Evolutionary conservation across 1,140 invertebrate genomes (phyloP), one percentile per base, ranked within the genome.

Genomic region (Drosophila sproati): DNA sequence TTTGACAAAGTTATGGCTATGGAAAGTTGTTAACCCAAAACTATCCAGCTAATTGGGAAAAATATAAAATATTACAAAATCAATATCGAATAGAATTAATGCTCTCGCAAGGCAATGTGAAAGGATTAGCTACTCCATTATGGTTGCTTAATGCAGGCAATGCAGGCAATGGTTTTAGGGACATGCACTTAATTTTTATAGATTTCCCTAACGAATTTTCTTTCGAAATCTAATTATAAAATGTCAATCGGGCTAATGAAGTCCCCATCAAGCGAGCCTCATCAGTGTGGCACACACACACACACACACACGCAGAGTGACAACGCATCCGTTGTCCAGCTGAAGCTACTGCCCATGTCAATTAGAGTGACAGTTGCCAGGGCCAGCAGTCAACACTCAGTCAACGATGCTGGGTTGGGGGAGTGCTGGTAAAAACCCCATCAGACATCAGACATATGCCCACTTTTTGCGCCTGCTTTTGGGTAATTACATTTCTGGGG

Each of bases 361-460:
- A 81, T 86, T 85, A 81, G 78, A 85, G 52, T 61, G 81, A 62
- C 82, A 86, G 77, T 85, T 83, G 81, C 77, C 73, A 73, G 69
- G 69, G 43, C 37, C 56, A 71, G 41, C 79, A 62, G 43, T 34
- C 61, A 71, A 47, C 79, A 62, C 48, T 68, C 72, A 45, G 77
- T 63, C 67, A 48, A 64, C 60, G 69, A 43, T 43, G 10, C 3
- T 8, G 37, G 37, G 37, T 39, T 39, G 8, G 31, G 6, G 45
- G 32, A 29, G 34, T 62, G 59, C 47, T 48, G 47, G 64, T 64
- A 63, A 74, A 61, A 80, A 68, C 55, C 52, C 41, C 52, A 60
- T 67, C 76, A 45, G 34, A 52, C 35, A 5, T 29, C 55, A 59
- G n/a, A 68, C 32, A 48, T 35, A 67, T 57, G 37, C 63, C 74